These are phyloP conservation scores for Thyatira batis DNA, from an alignment of 2,888 invertebrate species.

Conservation along the genomic window DNA sequence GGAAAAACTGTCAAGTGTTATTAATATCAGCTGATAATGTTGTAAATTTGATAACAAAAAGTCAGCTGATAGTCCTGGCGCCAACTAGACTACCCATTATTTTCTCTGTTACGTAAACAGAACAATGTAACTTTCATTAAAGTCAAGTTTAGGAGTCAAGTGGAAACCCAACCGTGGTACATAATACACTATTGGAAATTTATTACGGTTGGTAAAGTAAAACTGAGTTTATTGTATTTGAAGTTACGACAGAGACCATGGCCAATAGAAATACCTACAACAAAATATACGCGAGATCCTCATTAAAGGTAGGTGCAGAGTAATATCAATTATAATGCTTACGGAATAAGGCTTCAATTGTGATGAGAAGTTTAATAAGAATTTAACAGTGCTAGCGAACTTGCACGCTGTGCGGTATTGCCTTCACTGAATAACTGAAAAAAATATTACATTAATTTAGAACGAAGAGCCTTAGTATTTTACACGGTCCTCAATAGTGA, in stretches of 20 bases:
- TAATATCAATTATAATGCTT: conserved; percentile 18
- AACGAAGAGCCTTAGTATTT: conserved; percentile 60
- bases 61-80: conserved; percentile 23
- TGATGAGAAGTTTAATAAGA: not conserved
- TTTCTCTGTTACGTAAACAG: conserved; percentile 23
- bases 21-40: not conserved
- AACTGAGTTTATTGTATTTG: conserved; percentile 60
- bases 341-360: conserved; percentile 17
- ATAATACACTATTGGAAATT: conserved; percentile 56
- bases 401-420: conserved; percentile 65
- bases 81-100: conserved; percentile 32
- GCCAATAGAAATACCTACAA: conserved; percentile 66
- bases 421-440: conserved; percentile 67
- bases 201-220: conserved; percentile 65
- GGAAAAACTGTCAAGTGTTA: not conserved
- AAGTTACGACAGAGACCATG: conserved; percentile 55
- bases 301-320: not conserved
- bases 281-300: conserved; percentile 25
- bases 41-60: not conserved
- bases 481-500: conserved; percentile 62
- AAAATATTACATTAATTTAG: conserved; percentile 74
- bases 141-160: conserved; percentile 45
- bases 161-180: conserved; percentile 40
- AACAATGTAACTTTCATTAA: conserved; percentile 36
- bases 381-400: conserved; percentile 23